Evolutionary conservation across 2,113 vertebrate genomes (phyloP).

Genomic region (Excalfactoria chinensis): DNA sequence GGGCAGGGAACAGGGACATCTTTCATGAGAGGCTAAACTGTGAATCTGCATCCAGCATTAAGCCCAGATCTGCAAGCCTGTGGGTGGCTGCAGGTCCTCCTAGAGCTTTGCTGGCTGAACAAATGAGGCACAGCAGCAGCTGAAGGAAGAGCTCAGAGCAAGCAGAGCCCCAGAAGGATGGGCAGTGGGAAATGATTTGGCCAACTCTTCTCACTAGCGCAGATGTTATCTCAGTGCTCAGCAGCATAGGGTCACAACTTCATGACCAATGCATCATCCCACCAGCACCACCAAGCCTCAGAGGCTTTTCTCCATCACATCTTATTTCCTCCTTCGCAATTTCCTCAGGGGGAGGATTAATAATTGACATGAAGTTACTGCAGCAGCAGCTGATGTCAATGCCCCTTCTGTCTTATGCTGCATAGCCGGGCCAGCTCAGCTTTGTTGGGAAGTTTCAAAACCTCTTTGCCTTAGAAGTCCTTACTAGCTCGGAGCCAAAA

Average conservation of each 20-base stretch:
- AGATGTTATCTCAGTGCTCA: neutral
- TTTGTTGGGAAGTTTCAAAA: neutral
- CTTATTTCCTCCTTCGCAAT: neutral
- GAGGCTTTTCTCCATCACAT: neutral
- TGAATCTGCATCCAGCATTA: neutral
- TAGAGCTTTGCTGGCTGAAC: neutral
- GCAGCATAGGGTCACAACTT: rapidly evolving
- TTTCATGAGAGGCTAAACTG: neutral
- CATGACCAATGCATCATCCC: rapidly evolving
- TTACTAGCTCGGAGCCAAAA: neutral
- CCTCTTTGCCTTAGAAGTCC: neutral
- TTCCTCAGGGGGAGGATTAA: neutral
- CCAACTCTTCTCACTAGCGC: neutral
- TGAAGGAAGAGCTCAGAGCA: neutral
- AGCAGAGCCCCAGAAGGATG: neutral
- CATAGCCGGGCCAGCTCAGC: neutral
- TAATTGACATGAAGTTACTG: neutral
- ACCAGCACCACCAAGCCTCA: neutral
- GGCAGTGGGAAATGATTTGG: rapidly evolving
- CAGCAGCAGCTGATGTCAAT: neutral
- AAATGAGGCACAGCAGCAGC: neutral
- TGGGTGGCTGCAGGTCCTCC: neutral
- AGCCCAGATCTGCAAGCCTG: neutral
- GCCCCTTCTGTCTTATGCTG: rapidly evolving
- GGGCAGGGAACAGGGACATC: neutral